A percentile compares a stretch with the other conserved stretches of the same genome.
Conservation (phyloP, 2,797 vertebrate species). For the Clarias platycephalus region DNA sequence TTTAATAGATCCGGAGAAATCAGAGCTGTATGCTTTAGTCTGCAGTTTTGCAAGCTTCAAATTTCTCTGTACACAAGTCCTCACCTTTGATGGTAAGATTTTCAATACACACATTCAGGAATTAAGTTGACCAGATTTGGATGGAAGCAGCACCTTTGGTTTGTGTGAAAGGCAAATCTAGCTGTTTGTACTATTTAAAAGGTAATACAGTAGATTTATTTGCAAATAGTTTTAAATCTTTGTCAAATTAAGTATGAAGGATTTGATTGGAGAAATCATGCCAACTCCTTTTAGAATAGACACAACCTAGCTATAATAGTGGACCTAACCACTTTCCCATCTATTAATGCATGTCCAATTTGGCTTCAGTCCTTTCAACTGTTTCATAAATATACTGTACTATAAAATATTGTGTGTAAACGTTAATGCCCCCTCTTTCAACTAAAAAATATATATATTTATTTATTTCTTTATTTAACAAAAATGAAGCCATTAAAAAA, state of each 20-base stretch:
- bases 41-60: constrained; percentile 29
- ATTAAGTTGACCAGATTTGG: not conserved
- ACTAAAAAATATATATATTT: too few species aligned
- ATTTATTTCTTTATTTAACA: too few species aligned
- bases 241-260: not conserved
- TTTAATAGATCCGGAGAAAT: constrained; percentile 36
- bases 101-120: not conserved
- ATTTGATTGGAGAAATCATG: not conserved
- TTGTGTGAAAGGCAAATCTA: not conserved
- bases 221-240: not conserved
- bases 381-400: not conserved
- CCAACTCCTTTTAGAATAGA: not conserved
- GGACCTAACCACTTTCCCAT: not conserved
- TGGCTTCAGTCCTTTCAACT: not conserved
- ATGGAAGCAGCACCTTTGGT: not conserved
- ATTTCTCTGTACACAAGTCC: not conserved
- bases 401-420: too few species aligned
- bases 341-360: not conserved
- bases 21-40: constrained; percentile 21
- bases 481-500: too few species aligned
- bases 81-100: not conserved
- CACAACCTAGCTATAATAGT: not conserved
- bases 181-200: not conserved
- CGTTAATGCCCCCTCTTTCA: too few species aligned
- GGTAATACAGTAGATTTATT: not conserved